A percentile compares a stretch with the other conserved stretches of the same genome.
Conservation (phyloP, 2,113 vertebrate genomes). For the Solenodon paradoxus region DNA sequence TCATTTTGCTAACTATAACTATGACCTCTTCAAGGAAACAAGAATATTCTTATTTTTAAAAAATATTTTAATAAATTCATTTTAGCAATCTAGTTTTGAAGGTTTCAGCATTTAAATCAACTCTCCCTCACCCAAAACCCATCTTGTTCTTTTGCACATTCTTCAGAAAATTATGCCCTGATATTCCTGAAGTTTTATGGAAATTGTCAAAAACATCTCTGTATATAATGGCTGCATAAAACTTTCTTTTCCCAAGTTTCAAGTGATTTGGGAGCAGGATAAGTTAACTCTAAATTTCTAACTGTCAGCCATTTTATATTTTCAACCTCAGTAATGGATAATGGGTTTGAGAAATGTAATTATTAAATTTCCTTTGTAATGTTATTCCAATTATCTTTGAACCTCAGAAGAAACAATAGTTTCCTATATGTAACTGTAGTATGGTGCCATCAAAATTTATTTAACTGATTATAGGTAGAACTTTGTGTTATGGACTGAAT, state of each 20-base stretch:
- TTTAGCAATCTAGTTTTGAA: background rate
- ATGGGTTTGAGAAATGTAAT: background rate
- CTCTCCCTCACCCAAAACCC: background rate
- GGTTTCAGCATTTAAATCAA: background rate
- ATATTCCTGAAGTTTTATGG: background rate
- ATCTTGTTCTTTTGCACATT: background rate
- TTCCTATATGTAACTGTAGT: background rate
- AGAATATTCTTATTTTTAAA: background rate
- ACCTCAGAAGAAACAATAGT: background rate
- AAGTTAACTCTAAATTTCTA: background rate
- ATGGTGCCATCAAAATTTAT: background rate
- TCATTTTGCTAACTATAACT: background rate
- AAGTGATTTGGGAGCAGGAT: rapidly evolving
- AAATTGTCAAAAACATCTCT: background rate
- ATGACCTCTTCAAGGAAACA: background rate
- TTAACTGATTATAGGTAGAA: background rate
- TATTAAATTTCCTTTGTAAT: background rate
- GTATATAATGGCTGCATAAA: background rate
- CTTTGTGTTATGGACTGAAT: background rate
- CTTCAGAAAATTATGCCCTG: background rate
- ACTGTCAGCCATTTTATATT: background rate
- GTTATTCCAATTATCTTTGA: background rate
- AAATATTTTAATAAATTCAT: background rate
- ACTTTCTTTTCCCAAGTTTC: background rate
- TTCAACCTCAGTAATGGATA: background rate